A percentile compares a stretch with the other conserved stretches of the same genome.
Conservation (phyloP, 1,140 invertebrate genomes). For the Papilio dardanus region DNA sequence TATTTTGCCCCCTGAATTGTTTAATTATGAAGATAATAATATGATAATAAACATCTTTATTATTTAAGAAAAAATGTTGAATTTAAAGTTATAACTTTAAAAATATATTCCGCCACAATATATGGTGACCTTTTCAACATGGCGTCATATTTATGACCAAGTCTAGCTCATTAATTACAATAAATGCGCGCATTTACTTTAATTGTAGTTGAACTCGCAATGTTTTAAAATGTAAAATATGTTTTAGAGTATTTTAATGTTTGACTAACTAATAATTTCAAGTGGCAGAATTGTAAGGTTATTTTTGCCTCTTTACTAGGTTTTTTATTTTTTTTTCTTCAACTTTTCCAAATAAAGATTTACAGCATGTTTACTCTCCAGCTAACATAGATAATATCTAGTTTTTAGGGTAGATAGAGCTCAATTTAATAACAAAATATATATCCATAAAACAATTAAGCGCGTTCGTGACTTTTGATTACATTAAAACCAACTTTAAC, state of each 20-base stretch:
- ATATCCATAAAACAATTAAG: conserved; percentile 2
- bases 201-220: conserved; percentile 6
- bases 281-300: not conserved
- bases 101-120: not conserved
- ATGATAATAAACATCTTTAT: too few relatives aligned
- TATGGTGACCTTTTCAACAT: conserved; percentile 18
- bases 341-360: not conserved
- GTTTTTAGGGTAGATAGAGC: not conserved
- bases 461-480: not conserved
- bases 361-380: too few relatives aligned
- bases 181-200: conserved; percentile 16
- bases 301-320: not conserved
- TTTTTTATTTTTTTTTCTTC: not conserved
- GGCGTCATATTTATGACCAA: conserved; percentile 5
- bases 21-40: too few relatives aligned
- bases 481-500: not conserved
- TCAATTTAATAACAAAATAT: not conserved
- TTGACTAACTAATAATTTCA: not conserved
- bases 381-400: not conserved
- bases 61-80: too few relatives aligned
- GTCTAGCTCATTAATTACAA: conserved; percentile 22
- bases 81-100: not conserved
- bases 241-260: not conserved
- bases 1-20: too few relatives aligned
- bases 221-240: conserved; percentile 23